phyloP scores from a whole-genome alignment of 2,113 vertebrate species.

The Ceyx melanurus region DNA sequence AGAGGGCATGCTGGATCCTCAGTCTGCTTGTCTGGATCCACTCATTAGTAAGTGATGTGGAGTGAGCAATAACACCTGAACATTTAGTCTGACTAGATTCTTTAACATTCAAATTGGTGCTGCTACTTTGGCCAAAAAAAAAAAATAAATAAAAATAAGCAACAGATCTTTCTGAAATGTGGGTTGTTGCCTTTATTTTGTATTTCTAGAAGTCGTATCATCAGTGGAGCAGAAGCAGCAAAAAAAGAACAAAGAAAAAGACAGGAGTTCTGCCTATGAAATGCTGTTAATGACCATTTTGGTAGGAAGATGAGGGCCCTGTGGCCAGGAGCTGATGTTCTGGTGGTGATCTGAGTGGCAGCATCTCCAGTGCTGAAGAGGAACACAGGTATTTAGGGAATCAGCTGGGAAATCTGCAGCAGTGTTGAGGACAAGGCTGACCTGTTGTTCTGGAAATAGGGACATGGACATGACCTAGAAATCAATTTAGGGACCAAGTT shows the following conservation, averaged over 20 bases:
- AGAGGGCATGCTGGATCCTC: conserved; percentile 52
- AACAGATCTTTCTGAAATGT: neutral
- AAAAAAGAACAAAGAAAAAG: neutral
- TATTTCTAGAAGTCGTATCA: neutral
- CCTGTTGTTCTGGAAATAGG: neutral
- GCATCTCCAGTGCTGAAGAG: neutral
- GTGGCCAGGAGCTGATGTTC: neutral
- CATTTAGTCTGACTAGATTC: neutral
- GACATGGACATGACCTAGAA: neutral
- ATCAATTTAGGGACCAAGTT: neutral
- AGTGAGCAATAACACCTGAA: conserved; percentile 40
- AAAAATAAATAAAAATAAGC: neutral
- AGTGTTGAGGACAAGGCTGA: neutral
- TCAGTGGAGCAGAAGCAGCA: neutral
- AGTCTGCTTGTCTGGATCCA: conserved; percentile 51
- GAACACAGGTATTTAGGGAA: neutral
- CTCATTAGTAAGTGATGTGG: conserved; percentile 16
- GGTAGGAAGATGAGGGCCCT: neutral
- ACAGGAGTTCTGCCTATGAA: neutral
- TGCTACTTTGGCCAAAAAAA: neutral
- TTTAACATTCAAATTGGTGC: neutral
- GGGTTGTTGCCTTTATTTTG: neutral
- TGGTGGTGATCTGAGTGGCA: neutral
- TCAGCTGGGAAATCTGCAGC: neutral
- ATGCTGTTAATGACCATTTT: neutral